Evolutionary conservation across 2,888 invertebrate genomes (phyloP).

Genomic region (Nipponacmea schrenckii): DNA sequence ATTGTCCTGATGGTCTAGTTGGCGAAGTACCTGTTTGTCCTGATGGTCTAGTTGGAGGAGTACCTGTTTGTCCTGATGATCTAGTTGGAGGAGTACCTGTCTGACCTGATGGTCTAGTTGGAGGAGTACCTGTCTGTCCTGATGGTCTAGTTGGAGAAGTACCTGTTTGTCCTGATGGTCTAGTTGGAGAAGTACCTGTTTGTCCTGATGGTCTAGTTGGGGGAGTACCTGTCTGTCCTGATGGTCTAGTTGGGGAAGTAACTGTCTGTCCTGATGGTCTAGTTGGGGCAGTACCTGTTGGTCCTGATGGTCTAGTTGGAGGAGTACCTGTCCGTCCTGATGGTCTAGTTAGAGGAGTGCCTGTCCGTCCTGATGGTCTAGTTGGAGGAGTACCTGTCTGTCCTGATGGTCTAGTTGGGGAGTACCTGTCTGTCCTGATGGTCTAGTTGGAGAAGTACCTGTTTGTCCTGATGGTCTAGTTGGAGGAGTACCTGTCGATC

Average conservation of each 20-base stretch:
- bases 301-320: not conserved
- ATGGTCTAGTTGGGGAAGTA: not conserved
- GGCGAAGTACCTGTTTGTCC: not conserved
- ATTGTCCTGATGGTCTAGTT: not conserved
- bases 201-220: not conserved
- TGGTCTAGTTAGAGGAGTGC: not conserved
- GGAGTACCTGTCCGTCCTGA: not conserved
- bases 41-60: not conserved
- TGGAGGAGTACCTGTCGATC: no score
- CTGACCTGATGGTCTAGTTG: not conserved
- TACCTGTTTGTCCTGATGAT: not conserved
- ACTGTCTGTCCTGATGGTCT: not conserved
- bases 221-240: not conserved
- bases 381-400: not conserved
- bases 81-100: not conserved
- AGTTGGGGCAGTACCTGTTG: not conserved
- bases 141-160: not conserved
- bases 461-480: not conserved
- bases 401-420: not conserved
- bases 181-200: not conserved
- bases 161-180: not conserved
- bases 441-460: not conserved
- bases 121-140: no score
- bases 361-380: not conserved
- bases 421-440: not conserved